Percentiles rank a stretch among this genome's conserved stretches.
Evolutionary conservation across 2,888 invertebrate genomes (phyloP).

Genomic region (Sinopyrophorus schimmeli): DNA sequence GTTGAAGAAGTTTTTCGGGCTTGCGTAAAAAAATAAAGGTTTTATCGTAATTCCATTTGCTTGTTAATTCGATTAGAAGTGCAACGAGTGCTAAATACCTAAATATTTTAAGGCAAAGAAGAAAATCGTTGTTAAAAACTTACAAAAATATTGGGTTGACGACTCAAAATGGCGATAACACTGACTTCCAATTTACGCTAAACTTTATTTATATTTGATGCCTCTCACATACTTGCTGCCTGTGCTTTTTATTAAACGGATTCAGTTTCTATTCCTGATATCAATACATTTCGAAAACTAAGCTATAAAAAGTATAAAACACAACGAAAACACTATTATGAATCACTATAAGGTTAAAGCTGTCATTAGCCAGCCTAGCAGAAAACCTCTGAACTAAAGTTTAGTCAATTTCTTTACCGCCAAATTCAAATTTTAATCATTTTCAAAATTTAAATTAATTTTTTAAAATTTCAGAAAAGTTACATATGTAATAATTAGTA

Average conservation of each 20-base stretch:
- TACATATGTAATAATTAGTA: too few species aligned
- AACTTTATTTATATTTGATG: conserved; percentile 11
- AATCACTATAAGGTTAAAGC: conserved; percentile 30
- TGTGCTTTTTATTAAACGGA: conserved; percentile 5
- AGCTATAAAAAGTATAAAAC: conserved; percentile 15
- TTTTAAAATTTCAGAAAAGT: too few species aligned
- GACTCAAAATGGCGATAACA: conserved; percentile 32
- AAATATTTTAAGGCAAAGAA: background rate
- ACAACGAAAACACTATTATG: conserved; percentile 27
- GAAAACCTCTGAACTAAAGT: conserved; percentile 4
- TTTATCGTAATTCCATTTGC: too few species aligned
- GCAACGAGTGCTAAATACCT: background rate
- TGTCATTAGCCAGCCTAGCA: conserved; percentile 17
- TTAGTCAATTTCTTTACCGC: too few species aligned
- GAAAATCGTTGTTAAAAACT: conserved; percentile 15
- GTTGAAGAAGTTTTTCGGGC: background rate
- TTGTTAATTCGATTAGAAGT: background rate
- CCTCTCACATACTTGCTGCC: conserved; percentile 13
- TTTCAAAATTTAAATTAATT: too few species aligned
- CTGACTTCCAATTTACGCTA: conserved; percentile 24
- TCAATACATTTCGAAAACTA: conserved; percentile 9
- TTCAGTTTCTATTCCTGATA: background rate
- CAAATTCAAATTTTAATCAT: too few species aligned
- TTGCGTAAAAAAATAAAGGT: too few species aligned
- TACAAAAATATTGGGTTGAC: conserved; percentile 29